These are phyloP conservation scores for Melieria crassipennis DNA, from an alignment of 2,888 invertebrate species.

Conservation along the genomic window DNA sequence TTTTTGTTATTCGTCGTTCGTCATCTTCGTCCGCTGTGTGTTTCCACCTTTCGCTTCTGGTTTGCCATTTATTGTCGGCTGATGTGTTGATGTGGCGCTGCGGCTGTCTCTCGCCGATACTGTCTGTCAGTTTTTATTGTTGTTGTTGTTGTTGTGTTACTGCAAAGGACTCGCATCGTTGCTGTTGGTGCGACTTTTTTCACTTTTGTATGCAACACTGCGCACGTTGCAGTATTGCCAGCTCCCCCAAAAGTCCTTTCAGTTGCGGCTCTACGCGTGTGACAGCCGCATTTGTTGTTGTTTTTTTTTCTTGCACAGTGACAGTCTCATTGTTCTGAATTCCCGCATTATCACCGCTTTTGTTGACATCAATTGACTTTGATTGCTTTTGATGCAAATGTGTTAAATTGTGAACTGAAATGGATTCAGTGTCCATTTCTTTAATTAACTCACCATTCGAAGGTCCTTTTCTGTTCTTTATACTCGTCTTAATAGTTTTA, in stretches of 20 bases:
- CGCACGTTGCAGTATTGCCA: not conserved
- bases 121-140: not conserved
- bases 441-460: no score
- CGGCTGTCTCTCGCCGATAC: no score
- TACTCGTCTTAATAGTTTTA: no score
- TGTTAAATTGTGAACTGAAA: not conserved
- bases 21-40: not conserved
- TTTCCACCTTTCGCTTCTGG: not conserved
- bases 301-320: not conserved
- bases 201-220: constrained; percentile 14
- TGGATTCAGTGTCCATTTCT: no score
- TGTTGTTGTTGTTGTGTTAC: not conserved
- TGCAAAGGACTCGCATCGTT: not conserved
- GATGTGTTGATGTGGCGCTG: not conserved
- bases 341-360: not conserved
- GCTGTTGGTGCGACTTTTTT: constrained; percentile 27
- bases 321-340: not conserved
- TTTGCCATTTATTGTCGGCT: not conserved
- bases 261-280: not conserved
- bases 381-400: not conserved
- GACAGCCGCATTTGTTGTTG: not conserved
- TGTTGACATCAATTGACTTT: constrained; percentile 2
- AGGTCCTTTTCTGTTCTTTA: no score
- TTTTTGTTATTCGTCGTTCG: not conserved
- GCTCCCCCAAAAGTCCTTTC: not conserved